Evolutionary conservation across 1,140 invertebrate genomes (phyloP), one percentile per base, ranked within the genome.

Genomic region (Drosophila melanica): DNA sequence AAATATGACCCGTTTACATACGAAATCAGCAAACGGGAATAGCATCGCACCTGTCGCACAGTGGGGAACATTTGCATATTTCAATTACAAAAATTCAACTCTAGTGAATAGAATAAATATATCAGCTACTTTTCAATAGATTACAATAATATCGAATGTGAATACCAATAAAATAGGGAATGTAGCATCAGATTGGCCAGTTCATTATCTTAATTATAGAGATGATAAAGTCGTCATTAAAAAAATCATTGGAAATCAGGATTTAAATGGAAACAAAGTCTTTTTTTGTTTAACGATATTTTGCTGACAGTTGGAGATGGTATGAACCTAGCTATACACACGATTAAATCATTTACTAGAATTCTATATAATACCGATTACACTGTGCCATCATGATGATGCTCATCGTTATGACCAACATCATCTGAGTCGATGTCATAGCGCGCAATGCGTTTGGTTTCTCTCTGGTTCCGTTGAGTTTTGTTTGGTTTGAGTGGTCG

Each of bases 1-100:
- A 85, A 81, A 86, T 87, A 78, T 85, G 81, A 81, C 81, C 82
- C 72, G 78, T 66, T 86, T 85, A 75, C 63, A 77, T 62, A 60
- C 58, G 45, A 42, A 77, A 68, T 55, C 64, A 68, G 55, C 41
- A 48, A 69, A 54, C 45, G 59, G 20, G 16, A 20, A 16, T 35
- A 33, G 41, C 35, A 33, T 54, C 35, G 51, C 55, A 58, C 23
- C 53, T 65, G 27, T 18, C 39, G 70, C 70, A 73, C 70, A 73
- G 70, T 73, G 70, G 70, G 27, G 27, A 54, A 59, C 23, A 73
- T 54, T 66, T 54, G n/a, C 33, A 54, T 45, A 57, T 47, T 39
- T 39, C 42, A 23, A 6, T 12, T 35, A 9, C 42, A 23, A 30
- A 37, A 20, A 4, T 27, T 16, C 12, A 16, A 12, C 14, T 12